Evolutionary conservation across 2,888 invertebrate genomes (phyloP).

Genomic region (Netelia melanura): DNA sequence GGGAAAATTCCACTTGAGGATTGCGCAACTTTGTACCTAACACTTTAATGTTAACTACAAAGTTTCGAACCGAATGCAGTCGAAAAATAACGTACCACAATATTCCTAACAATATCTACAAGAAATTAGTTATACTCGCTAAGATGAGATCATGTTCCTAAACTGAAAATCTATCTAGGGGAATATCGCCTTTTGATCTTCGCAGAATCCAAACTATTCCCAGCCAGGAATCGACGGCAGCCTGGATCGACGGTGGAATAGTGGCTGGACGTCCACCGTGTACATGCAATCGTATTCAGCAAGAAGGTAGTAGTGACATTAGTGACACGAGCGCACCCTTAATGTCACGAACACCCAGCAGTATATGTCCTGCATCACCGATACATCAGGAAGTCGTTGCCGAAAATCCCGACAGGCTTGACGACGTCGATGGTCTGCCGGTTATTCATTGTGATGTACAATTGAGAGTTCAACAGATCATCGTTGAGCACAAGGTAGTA

Average conservation of each 20-base stretch:
- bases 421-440: constrained; percentile 91
- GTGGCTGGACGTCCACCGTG: constrained; percentile 73
- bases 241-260: constrained; percentile 73
- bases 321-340: constrained; percentile 84
- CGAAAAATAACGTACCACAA: too few species aligned
- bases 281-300: constrained; percentile 77
- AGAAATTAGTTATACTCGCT: neutral
- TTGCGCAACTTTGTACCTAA: too few species aligned
- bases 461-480: constrained; percentile 92
- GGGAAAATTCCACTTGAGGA: neutral
- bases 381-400: constrained; percentile 81
- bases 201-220: constrained; percentile 73
- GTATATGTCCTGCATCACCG: constrained; percentile 87
- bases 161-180: neutral
- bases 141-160: neutral
- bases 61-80: too few species aligned
- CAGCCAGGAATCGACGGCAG: constrained; percentile 73
- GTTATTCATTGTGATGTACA: constrained; percentile 90
- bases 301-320: constrained; percentile 81
- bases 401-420: constrained; percentile 85
- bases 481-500: constrained; percentile 91
- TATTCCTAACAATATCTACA: too few species aligned
- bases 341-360: constrained; percentile 87
- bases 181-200: too few species aligned
- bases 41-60: too few species aligned